phyloP scores from a whole-genome alignment of 2,888 invertebrate genomes.

The Drosophila rellima region DNA sequence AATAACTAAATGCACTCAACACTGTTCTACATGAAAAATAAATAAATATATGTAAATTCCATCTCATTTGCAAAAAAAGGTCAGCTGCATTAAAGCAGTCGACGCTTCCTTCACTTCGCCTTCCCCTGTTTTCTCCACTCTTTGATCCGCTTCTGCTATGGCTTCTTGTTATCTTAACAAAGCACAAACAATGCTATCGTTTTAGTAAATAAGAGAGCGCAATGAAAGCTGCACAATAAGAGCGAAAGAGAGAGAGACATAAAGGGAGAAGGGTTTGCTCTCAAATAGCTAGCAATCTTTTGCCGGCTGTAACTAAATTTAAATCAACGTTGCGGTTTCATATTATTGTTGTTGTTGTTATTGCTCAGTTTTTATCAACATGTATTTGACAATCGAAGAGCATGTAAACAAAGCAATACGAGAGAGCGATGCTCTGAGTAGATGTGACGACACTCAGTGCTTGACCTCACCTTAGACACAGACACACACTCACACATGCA shows the following conservation, averaged over 20 bases:
- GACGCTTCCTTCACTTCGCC: not conserved
- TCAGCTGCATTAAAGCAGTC: slow-evolving; percentile 10
- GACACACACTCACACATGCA: slow-evolving; percentile 17
- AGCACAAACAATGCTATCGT: slow-evolving; percentile 68
- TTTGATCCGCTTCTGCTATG: slow-evolving; percentile 9
- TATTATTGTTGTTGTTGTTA: slow-evolving; percentile 2
- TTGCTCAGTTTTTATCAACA: slow-evolving; percentile 27
- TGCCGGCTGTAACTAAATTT: slow-evolving; percentile 58
- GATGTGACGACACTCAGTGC: slow-evolving; percentile 45
- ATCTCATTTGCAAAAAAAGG: slow-evolving; percentile 9
- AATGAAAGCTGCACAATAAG: not conserved
- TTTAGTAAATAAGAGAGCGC: slow-evolving; percentile 28
- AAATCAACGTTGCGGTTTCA: slow-evolving; percentile 29
- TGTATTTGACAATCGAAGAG: slow-evolving; percentile 61
- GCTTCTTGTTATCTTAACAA: slow-evolving; percentile 50
- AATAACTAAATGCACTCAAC: not conserved
- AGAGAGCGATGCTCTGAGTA: slow-evolving; percentile 43
- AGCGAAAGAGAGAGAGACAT: not conserved
- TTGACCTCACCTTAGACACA: slow-evolving; percentile 52
- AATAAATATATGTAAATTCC: slow-evolving; percentile 20
- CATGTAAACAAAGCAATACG: slow-evolving; percentile 63
- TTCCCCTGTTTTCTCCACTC: not conserved
- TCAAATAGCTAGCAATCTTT: slow-evolving; percentile 23
- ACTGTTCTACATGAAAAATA: not conserved
- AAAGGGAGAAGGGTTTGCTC: not conserved